Evolutionary conservation across 2,888 invertebrate species (phyloP).

Genomic region (Lithophane semibrunnea): DNA sequence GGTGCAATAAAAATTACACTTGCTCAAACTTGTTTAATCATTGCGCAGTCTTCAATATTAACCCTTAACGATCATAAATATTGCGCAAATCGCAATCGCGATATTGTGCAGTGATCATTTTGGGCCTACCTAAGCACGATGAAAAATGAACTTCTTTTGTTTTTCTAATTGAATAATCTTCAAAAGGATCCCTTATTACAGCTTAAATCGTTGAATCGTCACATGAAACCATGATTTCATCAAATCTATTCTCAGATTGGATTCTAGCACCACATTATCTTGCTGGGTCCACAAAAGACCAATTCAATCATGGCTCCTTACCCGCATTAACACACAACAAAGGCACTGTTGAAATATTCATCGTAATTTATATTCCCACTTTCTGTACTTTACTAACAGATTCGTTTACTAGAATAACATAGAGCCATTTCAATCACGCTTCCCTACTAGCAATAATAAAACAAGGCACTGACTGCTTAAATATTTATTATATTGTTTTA

Average conservation of each 20-base stretch:
- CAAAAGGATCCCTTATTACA: background rate
- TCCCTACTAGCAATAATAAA: background rate
- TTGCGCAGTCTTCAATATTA: too few species aligned
- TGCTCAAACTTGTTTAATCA: too few species aligned
- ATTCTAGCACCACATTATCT: background rate
- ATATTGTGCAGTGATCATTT: too few species aligned
- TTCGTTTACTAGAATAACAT: background rate
- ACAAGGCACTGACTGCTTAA: slow-evolving; percentile 1
- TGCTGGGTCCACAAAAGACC: background rate
- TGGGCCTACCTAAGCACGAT: too few species aligned
- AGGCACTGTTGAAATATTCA: background rate
- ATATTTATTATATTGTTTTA: slow-evolving; percentile 21
- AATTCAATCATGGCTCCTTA: background rate
- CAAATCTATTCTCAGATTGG: background rate
- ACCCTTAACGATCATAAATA: too few species aligned
- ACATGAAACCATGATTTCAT: background rate
- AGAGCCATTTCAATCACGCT: background rate
- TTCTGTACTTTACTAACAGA: background rate
- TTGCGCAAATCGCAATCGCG: too few species aligned
- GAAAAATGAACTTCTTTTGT: background rate
- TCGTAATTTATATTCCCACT: background rate
- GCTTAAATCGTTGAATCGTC: too few species aligned
- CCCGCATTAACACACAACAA: background rate
- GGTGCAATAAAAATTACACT: too few species aligned
- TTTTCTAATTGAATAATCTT: slow-evolving; percentile 5